These are phyloP conservation scores for Ricordea florida DNA, from an alignment of 92 coral and sea anemone genomes.

Conservation along the genomic window DNA sequence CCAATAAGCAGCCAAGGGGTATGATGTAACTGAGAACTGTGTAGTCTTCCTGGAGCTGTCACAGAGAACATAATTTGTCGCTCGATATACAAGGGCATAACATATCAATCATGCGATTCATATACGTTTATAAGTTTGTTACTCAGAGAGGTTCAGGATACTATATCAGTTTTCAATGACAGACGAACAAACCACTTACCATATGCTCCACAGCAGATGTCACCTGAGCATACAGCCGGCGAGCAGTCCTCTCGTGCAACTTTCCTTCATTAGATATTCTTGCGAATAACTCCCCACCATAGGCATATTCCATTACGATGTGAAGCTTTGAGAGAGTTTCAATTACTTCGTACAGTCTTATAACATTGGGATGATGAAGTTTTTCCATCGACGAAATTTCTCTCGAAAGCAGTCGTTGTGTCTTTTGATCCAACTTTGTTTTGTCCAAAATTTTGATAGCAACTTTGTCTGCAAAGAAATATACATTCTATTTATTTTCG, in stretches of 20 bases:
- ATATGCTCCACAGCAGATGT: constrained; percentile 96
- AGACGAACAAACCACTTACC: constrained; percentile 70
- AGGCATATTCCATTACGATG: constrained; percentile 95
- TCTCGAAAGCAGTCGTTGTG: constrained; percentile 90
- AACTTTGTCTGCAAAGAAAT: constrained; percentile 85
- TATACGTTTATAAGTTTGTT: background rate
- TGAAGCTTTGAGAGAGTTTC: constrained; percentile 94
- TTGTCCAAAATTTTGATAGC: constrained; percentile 98
- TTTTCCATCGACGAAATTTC: constrained; percentile 98
- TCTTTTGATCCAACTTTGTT: constrained; percentile 94
- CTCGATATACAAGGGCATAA: too few relatives aligned
- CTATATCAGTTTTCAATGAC: too few relatives aligned
- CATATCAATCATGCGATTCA: too few relatives aligned
- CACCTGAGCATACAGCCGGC: constrained; percentile 82
- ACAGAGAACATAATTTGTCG: too few relatives aligned
- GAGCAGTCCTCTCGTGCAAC: constrained; percentile 80
- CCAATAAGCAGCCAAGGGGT: too few relatives aligned
- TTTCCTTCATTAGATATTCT: constrained; percentile 98
- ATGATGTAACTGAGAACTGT: too few relatives aligned
- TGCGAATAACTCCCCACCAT: constrained; percentile 97
- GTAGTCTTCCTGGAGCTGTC: too few relatives aligned
- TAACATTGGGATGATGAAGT: constrained; percentile 94
- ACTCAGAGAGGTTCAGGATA: background rate
- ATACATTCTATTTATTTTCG: background rate
- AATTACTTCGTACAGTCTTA: constrained; percentile 94